Conservation (phyloP, 2,113 vertebrate genomes). For the pig (Sus scrofa) region DNA sequence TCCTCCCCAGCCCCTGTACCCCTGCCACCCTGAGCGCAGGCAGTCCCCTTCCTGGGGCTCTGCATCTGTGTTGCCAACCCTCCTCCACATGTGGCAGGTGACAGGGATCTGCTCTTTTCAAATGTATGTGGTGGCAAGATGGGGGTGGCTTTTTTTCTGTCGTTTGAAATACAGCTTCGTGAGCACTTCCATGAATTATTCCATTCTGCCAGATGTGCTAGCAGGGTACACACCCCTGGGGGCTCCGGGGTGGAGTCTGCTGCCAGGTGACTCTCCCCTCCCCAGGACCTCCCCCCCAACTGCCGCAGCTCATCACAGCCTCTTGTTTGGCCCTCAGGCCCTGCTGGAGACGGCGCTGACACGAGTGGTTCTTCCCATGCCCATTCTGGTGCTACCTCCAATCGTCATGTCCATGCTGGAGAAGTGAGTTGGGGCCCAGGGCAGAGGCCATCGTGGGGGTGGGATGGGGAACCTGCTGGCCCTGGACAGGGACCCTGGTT, state of each 20-base stretch:
- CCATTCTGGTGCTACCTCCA: slow-evolving; percentile 95
- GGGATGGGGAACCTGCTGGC: neutral
- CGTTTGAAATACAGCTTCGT: neutral
- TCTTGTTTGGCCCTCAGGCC: slow-evolving; percentile 88
- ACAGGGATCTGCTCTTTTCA: slow-evolving; percentile 45
- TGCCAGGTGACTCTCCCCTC: neutral
- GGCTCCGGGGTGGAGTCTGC: neutral
- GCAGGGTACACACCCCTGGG: neutral
- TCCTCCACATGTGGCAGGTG: neutral
- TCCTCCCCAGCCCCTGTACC: neutral
- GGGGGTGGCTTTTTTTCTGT: neutral
- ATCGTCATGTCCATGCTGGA: slow-evolving; percentile 95
- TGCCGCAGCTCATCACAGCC: slow-evolving; percentile 20
- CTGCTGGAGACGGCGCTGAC: slow-evolving; percentile 96
- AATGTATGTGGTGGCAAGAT: neutral
- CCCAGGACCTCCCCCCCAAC: neutral
- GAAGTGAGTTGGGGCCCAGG: slow-evolving; percentile 90
- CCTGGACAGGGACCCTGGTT: neutral
- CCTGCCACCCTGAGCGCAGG: neutral
- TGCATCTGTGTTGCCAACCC: neutral
- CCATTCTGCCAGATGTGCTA: slow-evolving; percentile 30
- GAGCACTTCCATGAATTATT: slow-evolving; percentile 32
- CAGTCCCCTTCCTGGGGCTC: neutral
- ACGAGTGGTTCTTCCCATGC: slow-evolving; percentile 95
- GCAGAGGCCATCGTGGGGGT: rapidly evolving